A percentile compares a stretch with the other conserved stretches of the same genome.
Conservation (phyloP, 2,888 invertebrate genomes). For the Ennomos erosarius region DNA sequence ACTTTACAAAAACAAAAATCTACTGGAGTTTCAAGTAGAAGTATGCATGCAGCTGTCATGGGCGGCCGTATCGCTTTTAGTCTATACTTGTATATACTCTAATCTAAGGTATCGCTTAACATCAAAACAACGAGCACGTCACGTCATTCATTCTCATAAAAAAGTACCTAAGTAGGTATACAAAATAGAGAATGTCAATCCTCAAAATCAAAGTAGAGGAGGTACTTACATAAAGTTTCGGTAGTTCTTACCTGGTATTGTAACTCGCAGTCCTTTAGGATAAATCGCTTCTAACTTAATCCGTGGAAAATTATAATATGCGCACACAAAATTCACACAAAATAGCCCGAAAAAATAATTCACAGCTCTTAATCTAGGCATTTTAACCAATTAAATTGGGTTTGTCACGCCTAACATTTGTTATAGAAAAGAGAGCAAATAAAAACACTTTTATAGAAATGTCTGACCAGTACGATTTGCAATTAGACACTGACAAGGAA, state of each 20-base stretch:
- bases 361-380: slow-evolving; percentile 11
- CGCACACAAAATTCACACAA: slow-evolving; percentile 33
- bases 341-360: slow-evolving; percentile 3
- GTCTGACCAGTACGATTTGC: slow-evolving; percentile 6
- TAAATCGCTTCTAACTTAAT: slow-evolving; percentile 84
- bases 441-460: not conserved
- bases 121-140: no score
- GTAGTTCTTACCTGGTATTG: slow-evolving; percentile 82
- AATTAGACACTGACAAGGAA: slow-evolving; percentile 10
- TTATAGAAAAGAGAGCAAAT: slow-evolving; percentile 23
- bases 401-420: slow-evolving; percentile 19
- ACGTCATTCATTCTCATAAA: no score
- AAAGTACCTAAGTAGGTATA: no score
- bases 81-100: no score
- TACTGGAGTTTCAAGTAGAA: no score
- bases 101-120: no score
- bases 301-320: slow-evolving; percentile 65
- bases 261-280: slow-evolving; percentile 86
- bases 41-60: no score
- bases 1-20: no score
- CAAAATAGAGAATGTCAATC: no score
- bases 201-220: no score
- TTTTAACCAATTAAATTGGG: not conserved
- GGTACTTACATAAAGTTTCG: no score
- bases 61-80: no score